These are phyloP conservation scores for Macrobrachium rosenbergii DNA, from an alignment of 1,140 invertebrate species.

Conservation along the genomic window DNA sequence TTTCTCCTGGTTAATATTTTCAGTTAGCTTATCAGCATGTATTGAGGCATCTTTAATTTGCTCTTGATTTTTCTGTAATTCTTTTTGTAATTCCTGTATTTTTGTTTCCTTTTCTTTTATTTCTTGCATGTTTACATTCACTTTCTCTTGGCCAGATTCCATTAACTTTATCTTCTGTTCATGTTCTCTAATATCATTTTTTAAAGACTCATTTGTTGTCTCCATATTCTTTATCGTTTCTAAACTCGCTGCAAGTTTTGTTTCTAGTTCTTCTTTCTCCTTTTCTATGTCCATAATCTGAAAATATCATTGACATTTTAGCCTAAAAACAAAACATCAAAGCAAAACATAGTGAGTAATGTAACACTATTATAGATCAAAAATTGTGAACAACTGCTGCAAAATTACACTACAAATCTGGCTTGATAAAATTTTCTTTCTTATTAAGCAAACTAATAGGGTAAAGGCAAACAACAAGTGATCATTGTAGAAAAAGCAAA, in stretches of 20 bases:
- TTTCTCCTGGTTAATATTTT: constrained; percentile 33
- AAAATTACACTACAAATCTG: no score
- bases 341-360: no score
- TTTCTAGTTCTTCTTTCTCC: constrained; percentile 72
- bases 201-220: constrained; percentile 56
- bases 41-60: constrained; percentile 43
- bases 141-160: constrained; percentile 51
- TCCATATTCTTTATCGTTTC: constrained; percentile 49
- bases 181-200: constrained; percentile 55
- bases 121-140: constrained; percentile 13
- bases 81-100: constrained; percentile 45
- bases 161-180: constrained; percentile 64
- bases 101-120: constrained; percentile 43
- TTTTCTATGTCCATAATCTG: constrained; percentile 65
- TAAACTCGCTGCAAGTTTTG: constrained; percentile 69
- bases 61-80: constrained; percentile 41
- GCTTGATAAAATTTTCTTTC: no score
- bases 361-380: no score
- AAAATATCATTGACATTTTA: constrained; percentile 1
- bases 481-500: no score
- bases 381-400: no score
- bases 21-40: constrained; percentile 31
- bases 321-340: no score
- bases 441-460: no score
- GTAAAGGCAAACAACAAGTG: no score